Conservation (phyloP, 2,888 invertebrate species). For the Dascillus cervinus region DNA sequence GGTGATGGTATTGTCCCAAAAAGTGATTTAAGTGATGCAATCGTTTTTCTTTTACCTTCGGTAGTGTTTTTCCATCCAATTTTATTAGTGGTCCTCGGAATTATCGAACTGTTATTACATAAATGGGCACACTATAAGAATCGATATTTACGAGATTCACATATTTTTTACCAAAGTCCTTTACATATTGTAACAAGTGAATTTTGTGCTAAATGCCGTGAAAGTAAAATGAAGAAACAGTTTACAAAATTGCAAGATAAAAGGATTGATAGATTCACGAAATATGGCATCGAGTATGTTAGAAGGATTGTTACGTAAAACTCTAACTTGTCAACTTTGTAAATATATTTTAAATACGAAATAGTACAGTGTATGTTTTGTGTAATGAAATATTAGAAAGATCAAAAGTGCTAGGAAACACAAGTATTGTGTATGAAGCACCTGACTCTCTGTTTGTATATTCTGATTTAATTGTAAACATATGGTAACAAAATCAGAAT, state of each 20-base stretch:
- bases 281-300: slow-evolving; percentile 31
- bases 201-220: slow-evolving; percentile 61
- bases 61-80: slow-evolving; percentile 51
- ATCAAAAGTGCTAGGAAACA: background rate
- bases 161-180: slow-evolving; percentile 61
- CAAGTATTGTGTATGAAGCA: background rate
- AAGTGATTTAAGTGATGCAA: slow-evolving; percentile 19
- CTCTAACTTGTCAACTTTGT: too few species aligned
- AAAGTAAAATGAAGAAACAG: slow-evolving; percentile 53
- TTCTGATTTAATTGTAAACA: too few species aligned
- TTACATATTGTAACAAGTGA: slow-evolving; percentile 59
- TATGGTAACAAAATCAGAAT: too few species aligned
- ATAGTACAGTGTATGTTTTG: background rate
- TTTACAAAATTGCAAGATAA: slow-evolving; percentile 60
- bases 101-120: slow-evolving; percentile 57
- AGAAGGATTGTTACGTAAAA: slow-evolving; percentile 30
- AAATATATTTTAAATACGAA: background rate
- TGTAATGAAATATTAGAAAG: background rate
- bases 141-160: slow-evolving; percentile 48
- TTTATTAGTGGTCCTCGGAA: slow-evolving; percentile 44
- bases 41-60: slow-evolving; percentile 54
- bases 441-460: too few species aligned
- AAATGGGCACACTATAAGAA: slow-evolving; percentile 63
- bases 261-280: slow-evolving; percentile 38
- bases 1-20: slow-evolving; percentile 14